A percentile compares a stretch with the other conserved stretches of the same genome.
These are phyloP conservation scores for Marmota monax DNA, from an alignment of 2,113 vertebrate species.

Conservation along the genomic window DNA sequence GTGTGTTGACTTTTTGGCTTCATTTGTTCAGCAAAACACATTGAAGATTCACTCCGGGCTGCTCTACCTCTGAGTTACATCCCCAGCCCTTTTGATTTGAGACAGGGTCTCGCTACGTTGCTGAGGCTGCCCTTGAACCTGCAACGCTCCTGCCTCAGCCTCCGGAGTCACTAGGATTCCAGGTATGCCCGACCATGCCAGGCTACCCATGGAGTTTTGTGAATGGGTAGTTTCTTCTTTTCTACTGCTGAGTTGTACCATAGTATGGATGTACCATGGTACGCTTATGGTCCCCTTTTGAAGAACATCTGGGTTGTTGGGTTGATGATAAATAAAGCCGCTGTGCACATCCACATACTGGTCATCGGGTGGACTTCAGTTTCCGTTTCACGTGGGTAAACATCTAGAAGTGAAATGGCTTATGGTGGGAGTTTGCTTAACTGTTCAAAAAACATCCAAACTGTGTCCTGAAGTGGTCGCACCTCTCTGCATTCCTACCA, in stretches of 20 bases:
- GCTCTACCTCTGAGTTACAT: too few relatives aligned
- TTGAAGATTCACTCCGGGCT: background rate
- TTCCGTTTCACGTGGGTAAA: background rate
- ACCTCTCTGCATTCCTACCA: background rate
- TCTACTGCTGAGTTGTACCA: background rate
- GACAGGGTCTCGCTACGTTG: too few relatives aligned
- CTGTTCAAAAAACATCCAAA: background rate
- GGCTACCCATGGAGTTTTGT: background rate
- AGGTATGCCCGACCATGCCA: too few relatives aligned
- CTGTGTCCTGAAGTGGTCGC: background rate
- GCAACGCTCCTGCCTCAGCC: too few relatives aligned
- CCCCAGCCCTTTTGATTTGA: too few relatives aligned
- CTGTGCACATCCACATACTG: background rate
- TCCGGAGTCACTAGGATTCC: too few relatives aligned
- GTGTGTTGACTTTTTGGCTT: background rate
- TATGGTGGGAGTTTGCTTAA: background rate
- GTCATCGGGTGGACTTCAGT: background rate
- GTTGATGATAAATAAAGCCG: background rate
- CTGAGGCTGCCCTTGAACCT: too few relatives aligned
- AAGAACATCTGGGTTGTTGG: background rate
- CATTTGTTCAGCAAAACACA: constrained; percentile 17
- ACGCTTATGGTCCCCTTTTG: background rate
- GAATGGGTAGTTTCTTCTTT: background rate
- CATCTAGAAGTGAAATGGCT: background rate
- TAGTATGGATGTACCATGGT: background rate